Percentiles rank a stretch among this genome's conserved stretches.
These are phyloP conservation scores for Chionomys nivalis DNA, from an alignment of 2,113 vertebrate species.

Conservation along the genomic window DNA sequence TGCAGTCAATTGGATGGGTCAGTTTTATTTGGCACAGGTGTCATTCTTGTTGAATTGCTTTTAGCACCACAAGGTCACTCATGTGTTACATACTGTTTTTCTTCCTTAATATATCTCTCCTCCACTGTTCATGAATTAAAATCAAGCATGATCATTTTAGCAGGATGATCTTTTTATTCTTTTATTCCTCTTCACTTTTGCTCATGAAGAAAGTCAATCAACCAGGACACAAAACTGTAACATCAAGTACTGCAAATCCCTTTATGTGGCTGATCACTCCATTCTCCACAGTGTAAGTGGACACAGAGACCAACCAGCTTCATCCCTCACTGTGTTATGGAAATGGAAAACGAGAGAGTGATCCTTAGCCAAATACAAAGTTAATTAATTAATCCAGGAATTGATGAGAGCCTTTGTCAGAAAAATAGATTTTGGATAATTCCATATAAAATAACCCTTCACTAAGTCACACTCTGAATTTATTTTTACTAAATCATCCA, in stretches of 20 bases:
- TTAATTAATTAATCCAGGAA: background rate
- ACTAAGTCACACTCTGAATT: constrained; percentile 15
- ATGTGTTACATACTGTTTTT: background rate
- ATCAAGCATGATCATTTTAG: background rate
- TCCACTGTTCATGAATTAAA: background rate
- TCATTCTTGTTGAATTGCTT: background rate
- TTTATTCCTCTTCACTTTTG: constrained; percentile 3
- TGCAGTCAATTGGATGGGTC: background rate
- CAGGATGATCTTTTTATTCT: background rate
- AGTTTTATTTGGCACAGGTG: background rate
- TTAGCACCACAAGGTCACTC: background rate
- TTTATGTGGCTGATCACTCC: background rate
- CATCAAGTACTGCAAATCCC: background rate
- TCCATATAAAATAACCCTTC: background rate
- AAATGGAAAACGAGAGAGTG: background rate
- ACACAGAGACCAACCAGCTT: background rate
- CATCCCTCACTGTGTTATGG: background rate
- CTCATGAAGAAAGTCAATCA: constrained; percentile 31
- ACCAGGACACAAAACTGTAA: background rate
- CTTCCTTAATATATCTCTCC: background rate
- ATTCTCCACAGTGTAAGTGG: background rate
- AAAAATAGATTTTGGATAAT: constrained; percentile 28
- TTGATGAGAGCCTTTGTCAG: background rate
- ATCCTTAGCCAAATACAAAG: background rate
- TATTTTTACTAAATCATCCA: constrained; percentile 2